Conservation (phyloP, 2,113 vertebrate species). For the Hemichromis elongatus region DNA sequence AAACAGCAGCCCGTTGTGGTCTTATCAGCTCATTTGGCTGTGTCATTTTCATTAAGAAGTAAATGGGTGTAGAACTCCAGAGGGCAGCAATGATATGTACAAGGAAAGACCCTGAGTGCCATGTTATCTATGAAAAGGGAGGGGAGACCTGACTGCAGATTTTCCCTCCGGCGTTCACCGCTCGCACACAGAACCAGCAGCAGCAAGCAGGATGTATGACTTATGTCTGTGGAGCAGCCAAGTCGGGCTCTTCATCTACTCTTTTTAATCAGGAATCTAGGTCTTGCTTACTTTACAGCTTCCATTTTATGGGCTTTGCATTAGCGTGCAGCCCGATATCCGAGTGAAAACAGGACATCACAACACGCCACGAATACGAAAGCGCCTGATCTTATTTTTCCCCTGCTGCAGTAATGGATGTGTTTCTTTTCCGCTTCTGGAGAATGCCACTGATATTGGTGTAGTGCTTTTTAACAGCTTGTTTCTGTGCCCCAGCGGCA, state of each 20-base stretch:
- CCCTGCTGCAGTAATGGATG: constrained; percentile 17
- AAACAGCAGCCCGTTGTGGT: constrained; percentile 10
- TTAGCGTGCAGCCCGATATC: background rate
- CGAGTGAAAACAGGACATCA: constrained; percentile 8
- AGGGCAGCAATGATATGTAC: constrained; percentile 67
- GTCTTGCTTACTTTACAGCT: constrained; percentile 13
- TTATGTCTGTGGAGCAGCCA: constrained; percentile 14
- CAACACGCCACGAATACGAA: background rate
- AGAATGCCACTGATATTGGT: constrained; percentile 17
- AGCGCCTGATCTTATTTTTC: background rate
- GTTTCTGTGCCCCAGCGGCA: constrained; percentile 20
- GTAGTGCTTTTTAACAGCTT: constrained; percentile 53
- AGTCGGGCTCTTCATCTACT: constrained; percentile 21
- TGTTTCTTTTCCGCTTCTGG: constrained; percentile 1
- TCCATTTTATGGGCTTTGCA: constrained; percentile 34
- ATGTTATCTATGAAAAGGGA: constrained; percentile 24
- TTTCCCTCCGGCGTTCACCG: background rate
- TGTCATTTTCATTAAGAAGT: constrained; percentile 46
- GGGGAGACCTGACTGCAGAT: constrained; percentile 12
- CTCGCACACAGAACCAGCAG: background rate
- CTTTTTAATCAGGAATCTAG: constrained; percentile 50
- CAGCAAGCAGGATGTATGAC: background rate
- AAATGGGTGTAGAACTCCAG: constrained; percentile 61
- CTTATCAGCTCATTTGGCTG: constrained; percentile 35
- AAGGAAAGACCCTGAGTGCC: constrained; percentile 37